A percentile compares a stretch with the other conserved stretches of the same genome.
Evolutionary conservation across 1,140 invertebrate species (phyloP).

Genomic region (Hydropsyche tenuis): DNA sequence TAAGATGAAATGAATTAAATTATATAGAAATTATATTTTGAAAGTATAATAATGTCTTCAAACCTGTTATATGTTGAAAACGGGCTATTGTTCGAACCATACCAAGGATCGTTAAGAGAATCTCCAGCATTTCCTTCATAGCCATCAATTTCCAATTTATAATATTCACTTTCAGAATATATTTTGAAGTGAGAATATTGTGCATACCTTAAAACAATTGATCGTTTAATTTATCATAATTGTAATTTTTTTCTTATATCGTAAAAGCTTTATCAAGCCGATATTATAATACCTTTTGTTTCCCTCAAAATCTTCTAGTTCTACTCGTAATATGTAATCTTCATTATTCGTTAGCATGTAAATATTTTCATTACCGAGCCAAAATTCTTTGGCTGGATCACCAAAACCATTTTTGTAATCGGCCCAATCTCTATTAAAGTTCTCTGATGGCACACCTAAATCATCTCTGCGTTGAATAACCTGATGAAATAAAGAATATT

Average conservation of each 20-base stretch:
- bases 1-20: neutral
- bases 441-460: conserved; percentile 84
- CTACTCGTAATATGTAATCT: conserved; percentile 86
- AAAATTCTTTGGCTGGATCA: conserved; percentile 87
- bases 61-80: conserved; percentile 88
- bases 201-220: conserved; percentile 70
- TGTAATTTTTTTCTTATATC: no score
- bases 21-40: neutral
- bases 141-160: conserved; percentile 89
- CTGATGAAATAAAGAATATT: conserved; percentile 63
- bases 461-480: conserved; percentile 89
- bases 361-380: conserved; percentile 94
- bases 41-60: conserved; percentile 53
- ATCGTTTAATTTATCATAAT: neutral
- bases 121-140: conserved; percentile 91
- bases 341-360: conserved; percentile 95
- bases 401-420: conserved; percentile 96
- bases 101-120: conserved; percentile 90
- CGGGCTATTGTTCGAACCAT: conserved; percentile 89
- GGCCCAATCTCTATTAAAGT: conserved; percentile 94
- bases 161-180: conserved; percentile 88
- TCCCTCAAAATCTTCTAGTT: conserved; percentile 92
- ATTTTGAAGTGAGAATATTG: conserved; percentile 93
- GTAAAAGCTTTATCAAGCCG: neutral
- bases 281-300: conserved; percentile 77